These are phyloP conservation scores for Drosophila virilis DNA, from an alignment of 1,140 invertebrate species.

Conservation along the genomic window DNA sequence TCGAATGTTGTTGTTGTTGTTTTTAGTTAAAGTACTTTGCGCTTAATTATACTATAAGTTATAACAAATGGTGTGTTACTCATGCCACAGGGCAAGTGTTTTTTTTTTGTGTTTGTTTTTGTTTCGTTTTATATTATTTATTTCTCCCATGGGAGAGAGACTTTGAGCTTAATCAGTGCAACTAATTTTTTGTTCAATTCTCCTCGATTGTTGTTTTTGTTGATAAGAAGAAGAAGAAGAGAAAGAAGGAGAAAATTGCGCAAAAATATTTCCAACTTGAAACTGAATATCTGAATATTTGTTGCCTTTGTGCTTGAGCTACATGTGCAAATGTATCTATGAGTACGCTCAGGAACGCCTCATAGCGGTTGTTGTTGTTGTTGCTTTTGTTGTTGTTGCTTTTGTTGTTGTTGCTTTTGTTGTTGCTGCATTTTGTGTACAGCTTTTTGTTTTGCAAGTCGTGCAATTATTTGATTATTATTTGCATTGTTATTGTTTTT, in stretches of 20 bases:
- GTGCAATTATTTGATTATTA: constrained; percentile 76
- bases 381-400: constrained; percentile 8
- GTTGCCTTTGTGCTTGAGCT: constrained; percentile 17
- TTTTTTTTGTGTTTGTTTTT: constrained; percentile 9
- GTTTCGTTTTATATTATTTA: not conserved
- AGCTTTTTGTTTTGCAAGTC: constrained; percentile 61
- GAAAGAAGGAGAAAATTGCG: constrained; percentile 3
- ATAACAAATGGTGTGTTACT: constrained; percentile 1
- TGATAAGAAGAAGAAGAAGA: constrained; percentile 30
- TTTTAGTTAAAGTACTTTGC: not conserved
- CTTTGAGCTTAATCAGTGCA: constrained; percentile 6
- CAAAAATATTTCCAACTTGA: constrained; percentile 41
- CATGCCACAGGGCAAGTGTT: not conserved
- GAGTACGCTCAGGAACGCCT: constrained; percentile 49
- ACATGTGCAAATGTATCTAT: constrained; percentile 40
- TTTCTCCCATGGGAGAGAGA: not conserved
- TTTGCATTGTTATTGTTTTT: constrained; percentile 59
- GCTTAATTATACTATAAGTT: not conserved
- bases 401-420: not conserved
- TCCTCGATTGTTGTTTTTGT: not conserved
- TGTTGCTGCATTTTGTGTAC: constrained; percentile 25
- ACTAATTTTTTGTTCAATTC: not conserved
- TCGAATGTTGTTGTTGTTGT: no score
- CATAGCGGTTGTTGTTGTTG: constrained; percentile 37
- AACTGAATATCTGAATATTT: constrained; percentile 13